phyloP scores from a whole-genome alignment of 2,888 invertebrate genomes.

The Unio pictorum region DNA sequence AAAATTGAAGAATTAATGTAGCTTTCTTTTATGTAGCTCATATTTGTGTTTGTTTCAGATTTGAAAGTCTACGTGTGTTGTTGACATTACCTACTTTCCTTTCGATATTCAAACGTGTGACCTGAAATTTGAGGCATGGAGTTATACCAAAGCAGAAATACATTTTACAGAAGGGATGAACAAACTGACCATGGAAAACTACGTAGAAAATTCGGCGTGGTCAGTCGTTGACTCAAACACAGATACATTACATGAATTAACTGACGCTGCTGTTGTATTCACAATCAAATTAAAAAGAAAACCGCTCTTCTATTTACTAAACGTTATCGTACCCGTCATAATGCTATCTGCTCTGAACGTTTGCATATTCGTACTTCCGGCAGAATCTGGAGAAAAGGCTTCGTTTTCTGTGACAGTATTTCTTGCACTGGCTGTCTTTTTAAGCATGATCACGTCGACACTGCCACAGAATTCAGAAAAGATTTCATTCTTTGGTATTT shows the following conservation, averaged over 20 bases:
- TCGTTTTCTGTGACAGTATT: no score
- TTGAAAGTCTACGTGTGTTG: constrained; percentile 19
- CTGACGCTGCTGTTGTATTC: constrained; percentile 18
- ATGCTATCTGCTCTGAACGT: constrained; percentile 26
- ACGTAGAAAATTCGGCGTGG: constrained; percentile 19
- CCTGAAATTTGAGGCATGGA: constrained; percentile 22
- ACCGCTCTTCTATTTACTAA: constrained; percentile 24
- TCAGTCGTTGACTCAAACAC: constrained; percentile 11
- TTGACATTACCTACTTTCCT: constrained; percentile 29
- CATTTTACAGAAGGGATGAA: constrained; percentile 1
- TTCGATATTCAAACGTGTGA: constrained; percentile 25
- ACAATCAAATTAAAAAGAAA: constrained; percentile 22
- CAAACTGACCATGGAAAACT: constrained; percentile 14
- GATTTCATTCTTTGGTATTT: constrained; percentile 17
- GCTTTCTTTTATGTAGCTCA: no score
- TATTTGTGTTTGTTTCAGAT: constrained; percentile 12
- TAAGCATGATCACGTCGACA: constrained; percentile 16
- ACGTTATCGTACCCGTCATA: constrained; percentile 29
- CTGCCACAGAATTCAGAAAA: constrained; percentile 26
- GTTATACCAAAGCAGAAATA: constrained; percentile 22
- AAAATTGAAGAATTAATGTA: no score
- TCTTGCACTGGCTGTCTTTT: constrained; percentile 27
- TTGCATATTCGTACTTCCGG: constrained; percentile 15
- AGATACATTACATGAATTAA: constrained; percentile 4
- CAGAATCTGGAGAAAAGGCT: no score